Percentiles rank a stretch among this genome's conserved stretches.
These are phyloP conservation scores for Anarhynchus alexandrinus DNA, from an alignment of 2,113 vertebrate species.

Conservation along the genomic window DNA sequence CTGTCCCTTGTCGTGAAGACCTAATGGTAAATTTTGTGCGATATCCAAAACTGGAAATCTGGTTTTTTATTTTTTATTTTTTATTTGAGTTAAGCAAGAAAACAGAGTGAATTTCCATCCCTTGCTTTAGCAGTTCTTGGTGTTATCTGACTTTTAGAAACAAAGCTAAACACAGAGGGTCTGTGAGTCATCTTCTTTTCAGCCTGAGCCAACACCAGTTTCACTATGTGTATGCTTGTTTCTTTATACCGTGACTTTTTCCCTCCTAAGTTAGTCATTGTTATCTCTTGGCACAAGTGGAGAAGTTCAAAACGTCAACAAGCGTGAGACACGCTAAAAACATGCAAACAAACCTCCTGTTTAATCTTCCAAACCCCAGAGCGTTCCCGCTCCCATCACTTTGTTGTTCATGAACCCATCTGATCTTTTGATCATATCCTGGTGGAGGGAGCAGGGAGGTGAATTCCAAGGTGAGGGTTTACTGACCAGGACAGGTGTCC, in stretches of 20 bases:
- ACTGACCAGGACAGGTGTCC: not conserved
- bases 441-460: not conserved
- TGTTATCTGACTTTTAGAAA: constrained; percentile 41
- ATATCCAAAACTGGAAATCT: not conserved
- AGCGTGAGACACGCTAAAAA: constrained; percentile 30
- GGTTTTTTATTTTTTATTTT: not conserved
- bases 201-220: constrained; percentile 9
- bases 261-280: constrained; percentile 33
- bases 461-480: not conserved
- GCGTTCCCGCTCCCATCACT: not conserved
- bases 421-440: not conserved
- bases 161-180: not conserved
- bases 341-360: constrained; percentile 26
- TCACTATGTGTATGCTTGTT: constrained; percentile 1
- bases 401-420: not conserved
- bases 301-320: constrained; percentile 15
- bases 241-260: constrained; percentile 10
- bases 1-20: not conserved
- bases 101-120: not conserved
- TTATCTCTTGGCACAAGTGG: constrained; percentile 53
- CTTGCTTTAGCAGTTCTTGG: not conserved
- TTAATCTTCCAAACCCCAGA: not conserved
- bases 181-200: constrained; percentile 54
- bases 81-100: not conserved
- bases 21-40: not conserved